phyloP scores from a whole-genome alignment of 1,140 invertebrate genomes.

The Maniola jurtina region DNA sequence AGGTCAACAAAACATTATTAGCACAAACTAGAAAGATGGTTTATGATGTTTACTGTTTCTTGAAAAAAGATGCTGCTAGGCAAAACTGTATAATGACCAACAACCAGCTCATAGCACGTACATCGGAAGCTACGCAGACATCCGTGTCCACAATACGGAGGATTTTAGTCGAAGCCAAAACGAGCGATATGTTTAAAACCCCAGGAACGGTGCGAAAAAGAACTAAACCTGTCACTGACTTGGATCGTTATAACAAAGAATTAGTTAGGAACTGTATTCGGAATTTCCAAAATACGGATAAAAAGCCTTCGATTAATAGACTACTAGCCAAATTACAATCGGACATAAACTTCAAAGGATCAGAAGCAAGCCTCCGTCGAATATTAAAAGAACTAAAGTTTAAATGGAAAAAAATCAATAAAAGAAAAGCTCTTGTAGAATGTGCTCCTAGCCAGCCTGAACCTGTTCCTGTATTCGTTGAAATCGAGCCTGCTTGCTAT shows the following conservation, averaged over 20 bases:
- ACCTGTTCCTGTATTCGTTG: neutral
- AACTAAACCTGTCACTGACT: neutral
- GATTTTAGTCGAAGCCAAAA: neutral
- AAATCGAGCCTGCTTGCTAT: neutral
- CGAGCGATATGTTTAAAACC: neutral
- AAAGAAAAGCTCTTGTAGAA: too few relatives aligned
- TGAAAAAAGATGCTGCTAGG: neutral
- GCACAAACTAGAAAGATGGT: neutral
- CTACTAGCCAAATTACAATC: neutral
- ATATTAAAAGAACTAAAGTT: neutral
- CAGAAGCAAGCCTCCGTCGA: neutral
- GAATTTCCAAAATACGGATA: neutral
- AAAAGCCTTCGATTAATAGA: neutral
- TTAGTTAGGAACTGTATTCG: neutral
- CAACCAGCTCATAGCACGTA: neutral
- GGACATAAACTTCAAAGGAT: constrained; percentile 1
- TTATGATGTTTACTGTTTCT: neutral
- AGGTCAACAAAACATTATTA: neutral
- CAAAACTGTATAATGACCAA: neutral
- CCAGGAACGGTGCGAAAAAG: neutral
- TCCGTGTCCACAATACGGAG: neutral
- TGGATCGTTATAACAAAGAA: neutral
- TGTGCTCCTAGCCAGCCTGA: neutral
- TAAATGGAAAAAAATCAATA: neutral
- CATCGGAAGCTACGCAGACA: neutral